Conservation (phyloP, 2,797 vertebrate genomes). For the Columba guinea region DNA sequence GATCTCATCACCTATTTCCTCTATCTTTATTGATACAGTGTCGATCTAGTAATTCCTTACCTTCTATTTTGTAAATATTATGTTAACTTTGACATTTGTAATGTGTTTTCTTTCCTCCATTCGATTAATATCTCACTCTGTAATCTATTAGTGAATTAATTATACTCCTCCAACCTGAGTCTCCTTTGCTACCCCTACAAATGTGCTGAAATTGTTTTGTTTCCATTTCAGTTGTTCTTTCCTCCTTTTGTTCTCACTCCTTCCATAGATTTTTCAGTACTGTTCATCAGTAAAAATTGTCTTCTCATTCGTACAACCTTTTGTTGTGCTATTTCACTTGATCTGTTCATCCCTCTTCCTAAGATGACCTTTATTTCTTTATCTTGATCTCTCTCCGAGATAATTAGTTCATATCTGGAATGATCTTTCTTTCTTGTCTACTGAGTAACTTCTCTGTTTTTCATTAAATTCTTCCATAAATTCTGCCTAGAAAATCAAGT, state of each 20-base stretch:
- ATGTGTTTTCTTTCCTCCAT: not conserved
- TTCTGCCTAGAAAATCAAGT: not conserved
- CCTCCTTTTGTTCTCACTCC: not conserved
- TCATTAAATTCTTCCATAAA: constrained; percentile 7
- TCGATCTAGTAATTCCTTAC: not conserved
- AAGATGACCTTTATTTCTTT: constrained; percentile 48
- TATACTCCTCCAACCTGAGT: not conserved
- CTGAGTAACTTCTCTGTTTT: constrained; percentile 2
- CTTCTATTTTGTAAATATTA: not conserved
- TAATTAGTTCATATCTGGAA: constrained; percentile 37
- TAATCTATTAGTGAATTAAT: not conserved
- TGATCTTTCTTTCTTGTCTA: not conserved
- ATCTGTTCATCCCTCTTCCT: constrained; percentile 6
- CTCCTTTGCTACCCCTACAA: not conserved
- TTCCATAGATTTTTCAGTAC: not conserved
- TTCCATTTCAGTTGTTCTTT: not conserved
- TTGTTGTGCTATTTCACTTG: constrained; percentile 35
- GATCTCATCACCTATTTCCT: not conserved
- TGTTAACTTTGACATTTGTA: not conserved
- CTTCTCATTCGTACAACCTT: not conserved
- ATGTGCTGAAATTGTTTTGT: not conserved
- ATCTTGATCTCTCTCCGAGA: not conserved
- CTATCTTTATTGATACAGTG: not conserved
- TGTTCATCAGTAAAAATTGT: not conserved
- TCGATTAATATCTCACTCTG: not conserved